phyloP scores from a whole-genome alignment of 2,888 invertebrate species.

The Drosophila colorata region DNA sequence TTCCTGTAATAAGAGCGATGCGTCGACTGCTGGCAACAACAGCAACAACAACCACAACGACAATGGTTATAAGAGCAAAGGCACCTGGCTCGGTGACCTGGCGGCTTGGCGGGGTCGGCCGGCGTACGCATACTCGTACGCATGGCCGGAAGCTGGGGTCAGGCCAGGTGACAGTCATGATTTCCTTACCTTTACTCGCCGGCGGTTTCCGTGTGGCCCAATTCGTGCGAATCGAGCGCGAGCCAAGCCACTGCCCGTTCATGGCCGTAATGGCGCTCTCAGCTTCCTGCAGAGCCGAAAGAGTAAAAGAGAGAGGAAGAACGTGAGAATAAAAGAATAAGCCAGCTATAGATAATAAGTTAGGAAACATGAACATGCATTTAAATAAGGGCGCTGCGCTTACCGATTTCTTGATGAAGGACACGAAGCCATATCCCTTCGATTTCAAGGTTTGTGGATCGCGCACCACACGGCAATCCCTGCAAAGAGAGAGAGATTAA shows the following conservation, averaged over 20 bases:
- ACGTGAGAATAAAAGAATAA: neutral
- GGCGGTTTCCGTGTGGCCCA: slow-evolving; percentile 99
- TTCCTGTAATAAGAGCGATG: slow-evolving; percentile 76
- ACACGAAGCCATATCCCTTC: slow-evolving; percentile 99
- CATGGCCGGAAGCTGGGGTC: slow-evolving; percentile 50
- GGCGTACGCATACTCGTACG: slow-evolving; percentile 37
- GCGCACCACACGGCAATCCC: slow-evolving; percentile 98
- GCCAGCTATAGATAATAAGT: slow-evolving; percentile 9
- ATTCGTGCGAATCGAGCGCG: slow-evolving; percentile 98
- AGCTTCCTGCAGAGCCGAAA: slow-evolving; percentile 91
- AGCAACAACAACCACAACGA: slow-evolving; percentile 17
- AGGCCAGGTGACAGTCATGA: slow-evolving; percentile 74
- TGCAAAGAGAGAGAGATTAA: slow-evolving; percentile 86
- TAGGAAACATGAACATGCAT: slow-evolving; percentile 15
- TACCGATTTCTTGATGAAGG: slow-evolving; percentile 98
- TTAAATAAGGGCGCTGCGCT: slow-evolving; percentile 85
- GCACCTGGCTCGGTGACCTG: slow-evolving; percentile 33
- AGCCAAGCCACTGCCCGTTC: slow-evolving; percentile 99
- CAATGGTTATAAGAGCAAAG: slow-evolving; percentile 16
- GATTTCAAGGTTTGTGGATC: slow-evolving; percentile 99
- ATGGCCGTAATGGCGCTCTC: slow-evolving; percentile 99
- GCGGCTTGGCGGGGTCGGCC: slow-evolving; percentile 9
- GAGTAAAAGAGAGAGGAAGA: slow-evolving; percentile 7
- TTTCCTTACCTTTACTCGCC: slow-evolving; percentile 92
- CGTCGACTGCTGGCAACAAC: slow-evolving; percentile 44